Evolutionary conservation across 1,140 invertebrate genomes (phyloP), one percentile per base, ranked within the genome.

Genomic region (Zeugodacus cucurbitae): DNA sequence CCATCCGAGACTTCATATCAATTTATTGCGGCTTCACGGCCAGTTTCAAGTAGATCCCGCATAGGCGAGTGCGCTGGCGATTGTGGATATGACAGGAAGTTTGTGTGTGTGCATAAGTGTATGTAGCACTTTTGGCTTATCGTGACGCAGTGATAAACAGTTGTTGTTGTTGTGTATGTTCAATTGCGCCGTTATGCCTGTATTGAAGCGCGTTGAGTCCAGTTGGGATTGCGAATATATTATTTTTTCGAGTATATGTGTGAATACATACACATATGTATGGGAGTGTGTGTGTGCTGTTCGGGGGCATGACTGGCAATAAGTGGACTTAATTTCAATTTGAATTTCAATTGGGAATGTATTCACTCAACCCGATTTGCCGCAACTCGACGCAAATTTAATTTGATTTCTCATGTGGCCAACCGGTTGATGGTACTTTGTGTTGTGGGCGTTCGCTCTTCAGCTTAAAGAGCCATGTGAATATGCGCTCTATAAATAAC

Each of bases 271-370:
- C 17, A 11, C n/a, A 20, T n/a, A 74, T 74, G 62, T 29, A 29
- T 64, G 62, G 4, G 26, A 29, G n/a, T 29, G 26, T 64, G 26
- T 29, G 11, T 29, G 14, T 10, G 67, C 10, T 37, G 34, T 74
- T 74, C 32, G 22, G 67, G 67, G 2, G 67, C 11, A 22, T 74
- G 67, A 41, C 67, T 74, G 67, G 32, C 67, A 74, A 74, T 74
- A 74, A 74, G 67, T 41, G 67, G 67, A 74, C 67, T 74, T 74
- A 74, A 74, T 74, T 37, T 74, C 67, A 74, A 74, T 74, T 74
- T 74, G 32, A 74, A 41, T 74, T 37, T 74, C 67, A 74, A 74
- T 74, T 74, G 32, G 6, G 41, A 37, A 74, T 74, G 22, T 32
- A 32, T 74, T 74, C 67, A 37, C 67, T 74, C 67, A 74, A n/a